Evolutionary conservation across 2,888 invertebrate species (phyloP).

Genomic region (Conistra vaccinii): DNA sequence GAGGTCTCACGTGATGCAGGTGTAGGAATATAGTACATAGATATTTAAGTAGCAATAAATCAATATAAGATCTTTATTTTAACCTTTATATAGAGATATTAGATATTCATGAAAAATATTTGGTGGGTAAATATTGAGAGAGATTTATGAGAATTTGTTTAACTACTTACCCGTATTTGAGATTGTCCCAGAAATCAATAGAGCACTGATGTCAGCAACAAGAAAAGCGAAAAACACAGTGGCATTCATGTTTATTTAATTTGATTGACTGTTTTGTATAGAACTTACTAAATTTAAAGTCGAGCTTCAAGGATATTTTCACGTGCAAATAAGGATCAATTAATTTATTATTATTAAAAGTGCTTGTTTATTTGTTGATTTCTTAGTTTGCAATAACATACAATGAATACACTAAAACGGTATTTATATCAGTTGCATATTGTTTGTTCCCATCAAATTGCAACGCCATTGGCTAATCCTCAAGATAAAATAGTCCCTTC

Average conservation of each 20-base stretch:
- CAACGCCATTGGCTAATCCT: background rate
- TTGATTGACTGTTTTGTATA: background rate
- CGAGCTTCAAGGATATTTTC: background rate
- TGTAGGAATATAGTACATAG: background rate
- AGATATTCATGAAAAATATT: background rate
- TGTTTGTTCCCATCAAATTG: background rate
- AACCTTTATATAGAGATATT: background rate
- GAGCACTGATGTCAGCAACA: background rate
- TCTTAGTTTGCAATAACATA: background rate
- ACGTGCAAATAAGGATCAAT: background rate
- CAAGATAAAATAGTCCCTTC: background rate
- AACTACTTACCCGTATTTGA: background rate
- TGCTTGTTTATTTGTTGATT: background rate
- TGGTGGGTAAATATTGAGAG: background rate
- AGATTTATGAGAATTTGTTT: background rate
- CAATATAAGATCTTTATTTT: background rate
- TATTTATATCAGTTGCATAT: slow-evolving; percentile 3
- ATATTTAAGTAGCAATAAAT: background rate
- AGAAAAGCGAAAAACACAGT: background rate
- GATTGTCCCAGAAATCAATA: background rate
- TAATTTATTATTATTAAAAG: background rate
- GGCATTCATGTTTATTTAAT: background rate
- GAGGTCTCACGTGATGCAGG: slow-evolving; percentile 12
- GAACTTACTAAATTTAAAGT: background rate
- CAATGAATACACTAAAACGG: background rate